Conservation (phyloP, 2,797 vertebrate species). For the Vipera latastei region DNA sequence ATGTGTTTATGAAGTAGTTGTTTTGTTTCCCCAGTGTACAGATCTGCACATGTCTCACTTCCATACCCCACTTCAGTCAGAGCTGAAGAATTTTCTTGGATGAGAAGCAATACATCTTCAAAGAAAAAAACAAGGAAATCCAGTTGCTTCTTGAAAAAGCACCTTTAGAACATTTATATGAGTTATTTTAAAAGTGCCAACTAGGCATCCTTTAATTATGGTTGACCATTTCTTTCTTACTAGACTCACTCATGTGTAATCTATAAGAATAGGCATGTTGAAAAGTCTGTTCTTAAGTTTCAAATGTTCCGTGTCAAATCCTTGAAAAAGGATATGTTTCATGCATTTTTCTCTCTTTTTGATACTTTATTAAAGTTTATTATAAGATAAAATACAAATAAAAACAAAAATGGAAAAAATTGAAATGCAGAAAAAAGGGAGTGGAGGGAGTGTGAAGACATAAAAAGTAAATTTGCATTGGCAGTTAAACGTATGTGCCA, state of each 20-base stretch:
- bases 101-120: no score
- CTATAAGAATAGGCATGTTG: background rate
- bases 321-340: background rate
- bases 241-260: slow-evolving; percentile 17
- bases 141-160: no score
- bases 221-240: slow-evolving; percentile 22
- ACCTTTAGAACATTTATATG: slow-evolving; percentile 26
- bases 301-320: background rate
- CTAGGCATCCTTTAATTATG: slow-evolving; percentile 20
- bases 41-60: no score
- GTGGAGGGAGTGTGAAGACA: no score
- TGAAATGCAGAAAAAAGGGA: background rate
- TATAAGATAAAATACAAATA: background rate
- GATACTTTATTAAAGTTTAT: background rate
- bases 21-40: no score
- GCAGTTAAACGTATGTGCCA: no score
- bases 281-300: slow-evolving; percentile 34
- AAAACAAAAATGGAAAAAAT: background rate
- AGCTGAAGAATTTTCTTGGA: no score
- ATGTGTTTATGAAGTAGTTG: no score
- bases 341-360: background rate
- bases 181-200: slow-evolving; percentile 19
- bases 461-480: no score
- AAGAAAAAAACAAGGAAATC: no score
- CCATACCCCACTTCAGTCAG: no score